A percentile compares a stretch with the other conserved stretches of the same genome.
phyloP scores from a whole-genome alignment of 2,113 vertebrate species.

The Silurus meridionalis region DNA sequence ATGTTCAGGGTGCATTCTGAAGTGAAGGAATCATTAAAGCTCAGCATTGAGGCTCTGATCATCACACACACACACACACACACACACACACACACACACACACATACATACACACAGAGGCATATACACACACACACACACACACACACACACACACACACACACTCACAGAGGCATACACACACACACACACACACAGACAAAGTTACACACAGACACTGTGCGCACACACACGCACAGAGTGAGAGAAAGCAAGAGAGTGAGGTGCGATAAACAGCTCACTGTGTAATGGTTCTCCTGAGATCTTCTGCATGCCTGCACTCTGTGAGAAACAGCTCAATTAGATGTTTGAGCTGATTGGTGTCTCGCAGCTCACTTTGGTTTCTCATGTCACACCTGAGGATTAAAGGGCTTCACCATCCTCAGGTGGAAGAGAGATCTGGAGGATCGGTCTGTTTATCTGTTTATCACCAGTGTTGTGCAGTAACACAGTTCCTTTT shows the following conservation, averaged over 20 bases:
- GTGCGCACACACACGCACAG: not conserved
- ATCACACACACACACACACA: constrained; percentile 7
- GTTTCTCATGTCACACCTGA: not conserved
- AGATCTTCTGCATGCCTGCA: not conserved
- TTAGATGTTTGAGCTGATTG: constrained; percentile 29
- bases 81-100: not conserved
- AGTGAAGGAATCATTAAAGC: not conserved
- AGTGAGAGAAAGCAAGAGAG: not conserved
- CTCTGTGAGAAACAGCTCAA: constrained; percentile 3
- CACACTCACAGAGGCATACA: too few relatives aligned
- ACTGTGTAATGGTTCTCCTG: not conserved
- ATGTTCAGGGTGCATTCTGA: not conserved
- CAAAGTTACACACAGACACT: not conserved
- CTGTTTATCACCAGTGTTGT: too few relatives aligned
- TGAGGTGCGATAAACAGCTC: not conserved
- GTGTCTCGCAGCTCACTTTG: not conserved
- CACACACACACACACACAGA: not conserved
- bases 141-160: too few relatives aligned
- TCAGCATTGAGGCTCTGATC: not conserved
- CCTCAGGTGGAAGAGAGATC: not conserved
- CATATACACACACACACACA: too few relatives aligned
- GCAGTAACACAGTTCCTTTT: too few relatives aligned
- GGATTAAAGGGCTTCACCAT: not conserved
- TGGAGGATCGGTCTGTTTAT: too few relatives aligned
- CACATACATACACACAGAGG: too few relatives aligned